Conservation (phyloP, 2,113 vertebrate species). For the Smithornis capensis region DNA sequence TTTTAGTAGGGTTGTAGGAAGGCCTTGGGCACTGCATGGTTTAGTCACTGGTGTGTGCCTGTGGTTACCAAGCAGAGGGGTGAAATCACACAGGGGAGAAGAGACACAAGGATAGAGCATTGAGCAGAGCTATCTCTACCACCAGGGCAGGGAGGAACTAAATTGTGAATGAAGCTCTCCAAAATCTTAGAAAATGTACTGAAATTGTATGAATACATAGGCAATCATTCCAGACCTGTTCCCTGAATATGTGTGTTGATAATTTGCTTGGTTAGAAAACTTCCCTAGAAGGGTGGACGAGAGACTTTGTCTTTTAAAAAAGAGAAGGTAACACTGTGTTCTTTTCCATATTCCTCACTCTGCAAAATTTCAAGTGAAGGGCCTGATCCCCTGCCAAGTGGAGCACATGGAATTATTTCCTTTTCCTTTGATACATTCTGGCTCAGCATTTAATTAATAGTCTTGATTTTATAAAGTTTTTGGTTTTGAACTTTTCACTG, state of each 20-base stretch:
- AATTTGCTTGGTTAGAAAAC: neutral
- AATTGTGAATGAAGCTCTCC: neutral
- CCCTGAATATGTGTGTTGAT: neutral
- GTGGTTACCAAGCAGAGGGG: neutral
- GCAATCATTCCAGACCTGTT: neutral
- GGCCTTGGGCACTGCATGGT: neutral
- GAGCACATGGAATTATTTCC: conserved; percentile 61
- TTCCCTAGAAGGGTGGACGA: neutral
- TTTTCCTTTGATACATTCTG: conserved; percentile 59
- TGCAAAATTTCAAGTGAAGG: conserved; percentile 3
- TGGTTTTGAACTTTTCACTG: conserved; percentile 58
- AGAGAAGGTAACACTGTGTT: neutral
- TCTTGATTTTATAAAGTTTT: conserved; percentile 34
- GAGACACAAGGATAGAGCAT: neutral
- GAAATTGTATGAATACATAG: too few relatives aligned
- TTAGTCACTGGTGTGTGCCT: neutral
- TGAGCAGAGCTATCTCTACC: neutral
- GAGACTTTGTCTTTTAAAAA: neutral
- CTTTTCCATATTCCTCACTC: conserved; percentile 9
- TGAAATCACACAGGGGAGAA: neutral
- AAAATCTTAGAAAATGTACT: neutral
- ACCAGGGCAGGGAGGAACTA: neutral
- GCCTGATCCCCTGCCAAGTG: conserved; percentile 44
- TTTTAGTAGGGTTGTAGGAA: neutral
- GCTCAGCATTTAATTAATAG: conserved; percentile 55